Base-by-base conservation (phyloP, 2,888 invertebrate genomes). In the Cerastoderma edule region DNA sequence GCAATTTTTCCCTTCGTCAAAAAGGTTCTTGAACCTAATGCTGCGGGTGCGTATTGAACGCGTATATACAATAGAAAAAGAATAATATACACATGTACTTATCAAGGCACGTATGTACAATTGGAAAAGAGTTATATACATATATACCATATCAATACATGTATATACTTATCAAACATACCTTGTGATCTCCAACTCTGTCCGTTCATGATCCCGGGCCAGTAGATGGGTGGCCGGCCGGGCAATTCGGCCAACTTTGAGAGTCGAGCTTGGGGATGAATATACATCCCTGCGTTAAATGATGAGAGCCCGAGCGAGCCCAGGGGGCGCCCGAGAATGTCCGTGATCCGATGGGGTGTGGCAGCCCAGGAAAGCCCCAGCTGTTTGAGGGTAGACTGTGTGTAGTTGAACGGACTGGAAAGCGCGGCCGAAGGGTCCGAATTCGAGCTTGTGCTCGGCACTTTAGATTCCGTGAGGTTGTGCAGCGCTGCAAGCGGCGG, bases 271-370 rank as follows among this genome's bases (percentile, higher is more conserved):
- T 95, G 95, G 80, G 90, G 89, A 75, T 89, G 89, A 75, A 92
- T 89, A 85, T 93, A 93, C 90, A 92, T 90, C 75, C 96, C 94
- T 28, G 86, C 84, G 78, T 87, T 89, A 6, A 90, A 69, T 56
- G 89, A 77, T 22, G 88, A 86, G 24, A 89, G 80, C 32, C 89
- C 88, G 10, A 90, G 75, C 28, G 86, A 78, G 54, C 53, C 66
- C 50, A 83, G 72, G 5, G 98, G 97, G 93, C 98, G 95, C 85
- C 97, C 96, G 84, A 98, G 94, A 92, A 99, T 98, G 93, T 98
- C 97, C 93, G 98, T 97, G 90, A 99, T 98, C 73, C 98, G 98
- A 93, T 98, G 98, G 35, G 98, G 98, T 92, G 98, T 98, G 0
- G 84, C 83, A 4, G 87, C 78, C 84, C 86, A 78, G n/a, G 82